Base-by-base conservation (phyloP, 2,888 invertebrate species). In the Cybosia mesomella region DNA sequence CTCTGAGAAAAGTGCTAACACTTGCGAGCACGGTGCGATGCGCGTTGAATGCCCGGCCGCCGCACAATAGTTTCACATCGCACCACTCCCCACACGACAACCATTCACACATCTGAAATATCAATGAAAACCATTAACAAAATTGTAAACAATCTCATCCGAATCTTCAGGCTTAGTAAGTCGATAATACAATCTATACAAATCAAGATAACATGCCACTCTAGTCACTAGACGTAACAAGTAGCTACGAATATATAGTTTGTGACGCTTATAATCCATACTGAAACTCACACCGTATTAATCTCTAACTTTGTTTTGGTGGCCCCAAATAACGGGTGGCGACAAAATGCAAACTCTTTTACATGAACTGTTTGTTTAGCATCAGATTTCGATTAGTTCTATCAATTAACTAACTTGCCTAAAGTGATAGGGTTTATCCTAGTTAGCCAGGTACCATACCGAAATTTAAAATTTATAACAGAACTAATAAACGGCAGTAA, bases 21-120 rank as follows among this genome's bases (percentile, higher is more conserved):
- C 96, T 96, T 0, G 97, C 97, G 11, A 97, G 92, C 15, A 97
- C 96, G 4, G 96, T 92, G 61, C 96, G 96, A 85, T 97, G 97
- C 0, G 97, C 97, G 83, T 95, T 95, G 81, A 97, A 95, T 68
- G 95, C 93, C 53, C 95, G 95, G 22, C 96, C 96, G 57, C 95
- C 94, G 83, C 97, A 97, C 84, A 96, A 94, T 54, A 97, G 90
- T 66, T 95, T 95, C 66, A 97, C 97, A 83, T 97, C 97, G 94
- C 87, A 96, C 95, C 93, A 96, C 73, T 91, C 91, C 43, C 85
- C 84, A 64, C 84, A 81, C 34, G 89, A 87, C 66, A 93, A 83
- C 92, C 93, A 93, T 80, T 92, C 92, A 74, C 92, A 92, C 92
- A 93, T 92, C 92, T 92, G 85, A 79, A 81, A 83, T 74, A 74